Evolutionary conservation across 2,888 invertebrate species (phyloP).

Genomic region (Meiosimyza decipiens): DNA sequence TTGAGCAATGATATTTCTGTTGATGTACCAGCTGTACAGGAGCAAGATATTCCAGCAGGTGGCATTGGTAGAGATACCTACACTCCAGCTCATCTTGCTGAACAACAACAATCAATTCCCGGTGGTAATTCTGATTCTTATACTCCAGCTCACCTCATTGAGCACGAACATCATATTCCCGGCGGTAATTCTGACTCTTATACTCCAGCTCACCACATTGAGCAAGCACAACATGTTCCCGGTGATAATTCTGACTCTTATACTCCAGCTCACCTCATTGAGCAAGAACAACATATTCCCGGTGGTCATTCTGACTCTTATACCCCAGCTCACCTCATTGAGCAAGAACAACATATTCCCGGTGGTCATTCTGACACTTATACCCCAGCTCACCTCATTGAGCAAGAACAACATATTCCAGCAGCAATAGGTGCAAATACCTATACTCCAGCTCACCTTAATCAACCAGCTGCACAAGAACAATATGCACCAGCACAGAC

Average conservation of each 20-base stretch:
- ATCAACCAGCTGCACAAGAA: neutral
- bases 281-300: neutral
- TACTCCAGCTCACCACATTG: neutral
- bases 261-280: slow-evolving; percentile 13
- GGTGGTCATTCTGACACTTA: slow-evolving; percentile 27
- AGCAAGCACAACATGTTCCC: slow-evolving; percentile 13
- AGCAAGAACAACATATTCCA: slow-evolving; percentile 13
- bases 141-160: neutral
- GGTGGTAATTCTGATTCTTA: slow-evolving; percentile 28
- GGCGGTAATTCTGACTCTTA: no score
- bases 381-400: neutral
- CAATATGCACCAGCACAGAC: neutral
- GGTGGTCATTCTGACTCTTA: slow-evolving; percentile 27
- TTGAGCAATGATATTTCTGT: neutral
- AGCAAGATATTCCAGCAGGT: neutral
- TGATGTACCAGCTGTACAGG: neutral
- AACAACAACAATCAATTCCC: slow-evolving; percentile 5
- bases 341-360: neutral
- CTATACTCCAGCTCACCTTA: slow-evolving; percentile 10
- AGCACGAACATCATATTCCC: slow-evolving; percentile 5
- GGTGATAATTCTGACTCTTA: slow-evolving; percentile 22
- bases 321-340: neutral
- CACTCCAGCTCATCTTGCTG: neutral
- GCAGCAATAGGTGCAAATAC: slow-evolving; percentile 12
- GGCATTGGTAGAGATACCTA: no score